Conservation (phyloP, 2,797 vertebrate species). For the Argyrosomus regius region DNA sequence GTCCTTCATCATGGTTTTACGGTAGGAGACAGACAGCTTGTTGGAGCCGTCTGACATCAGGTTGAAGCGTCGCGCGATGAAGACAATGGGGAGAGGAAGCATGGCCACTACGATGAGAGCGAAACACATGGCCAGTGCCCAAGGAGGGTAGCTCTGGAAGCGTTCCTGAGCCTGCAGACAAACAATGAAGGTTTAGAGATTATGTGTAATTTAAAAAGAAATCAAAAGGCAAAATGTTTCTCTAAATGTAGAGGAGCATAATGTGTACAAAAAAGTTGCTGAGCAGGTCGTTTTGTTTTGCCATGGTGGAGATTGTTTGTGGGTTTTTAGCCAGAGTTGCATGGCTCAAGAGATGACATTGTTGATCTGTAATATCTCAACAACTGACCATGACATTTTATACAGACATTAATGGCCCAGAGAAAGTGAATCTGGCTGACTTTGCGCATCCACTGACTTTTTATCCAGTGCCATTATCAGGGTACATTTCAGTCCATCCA, state of each 20-base stretch:
- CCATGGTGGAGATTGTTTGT: neutral
- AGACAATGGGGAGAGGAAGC: slow-evolving; percentile 93
- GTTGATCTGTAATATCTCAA: neutral
- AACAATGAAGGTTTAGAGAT: slow-evolving; percentile 1
- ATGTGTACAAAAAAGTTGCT: neutral
- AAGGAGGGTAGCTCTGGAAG: slow-evolving; percentile 92
- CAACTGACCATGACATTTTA: neutral
- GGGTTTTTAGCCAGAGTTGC: neutral
- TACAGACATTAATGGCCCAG: neutral
- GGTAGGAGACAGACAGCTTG: slow-evolving; percentile 94
- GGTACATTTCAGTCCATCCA: neutral
- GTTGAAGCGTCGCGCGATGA: slow-evolving; percentile 92
- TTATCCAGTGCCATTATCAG: neutral
- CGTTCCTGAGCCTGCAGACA: slow-evolving; percentile 89
- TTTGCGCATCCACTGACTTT: neutral
- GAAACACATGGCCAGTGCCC: slow-evolving; percentile 93
- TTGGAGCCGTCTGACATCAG: slow-evolving; percentile 94
- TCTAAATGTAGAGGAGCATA: neutral
- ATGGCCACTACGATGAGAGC: slow-evolving; percentile 89
- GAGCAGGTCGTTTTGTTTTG: neutral
- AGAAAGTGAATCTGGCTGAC: neutral
- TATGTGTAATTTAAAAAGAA: neutral
- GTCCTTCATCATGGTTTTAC: slow-evolving; percentile 97
- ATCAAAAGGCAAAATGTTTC: neutral
- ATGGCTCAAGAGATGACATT: neutral